phyloP scores from a whole-genome alignment of 2,888 invertebrate species.

The Cephus pulcher region DNA sequence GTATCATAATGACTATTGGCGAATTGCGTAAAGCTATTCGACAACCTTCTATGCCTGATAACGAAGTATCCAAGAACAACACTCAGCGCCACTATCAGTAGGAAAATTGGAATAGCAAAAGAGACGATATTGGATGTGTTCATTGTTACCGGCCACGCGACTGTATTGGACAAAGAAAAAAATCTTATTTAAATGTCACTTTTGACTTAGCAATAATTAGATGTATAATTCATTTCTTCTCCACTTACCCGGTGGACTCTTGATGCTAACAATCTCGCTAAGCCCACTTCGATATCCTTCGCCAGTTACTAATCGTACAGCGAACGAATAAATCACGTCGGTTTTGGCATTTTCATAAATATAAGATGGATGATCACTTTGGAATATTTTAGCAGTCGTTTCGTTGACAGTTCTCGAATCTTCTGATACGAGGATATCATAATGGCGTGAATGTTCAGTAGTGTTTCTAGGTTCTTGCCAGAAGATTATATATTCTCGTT shows the following conservation, averaged over 20 bases:
- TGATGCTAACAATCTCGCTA: conserved; percentile 71
- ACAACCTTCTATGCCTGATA: conserved; percentile 78
- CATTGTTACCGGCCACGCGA: conserved; percentile 48
- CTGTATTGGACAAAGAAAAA: background rate
- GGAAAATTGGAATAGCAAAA: conserved; percentile 70
- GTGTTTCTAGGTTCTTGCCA: conserved; percentile 71
- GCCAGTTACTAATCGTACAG: conserved; percentile 72
- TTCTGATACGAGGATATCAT: conserved; percentile 76
- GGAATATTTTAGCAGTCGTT: conserved; percentile 64
- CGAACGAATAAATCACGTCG: conserved; percentile 72
- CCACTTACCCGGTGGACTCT: conserved; percentile 57
- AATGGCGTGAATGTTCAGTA: conserved; percentile 67
- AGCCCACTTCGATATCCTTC: conserved; percentile 74
- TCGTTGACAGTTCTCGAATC: conserved; percentile 68
- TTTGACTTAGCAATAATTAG: background rate
- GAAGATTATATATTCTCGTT: conserved; percentile 71
- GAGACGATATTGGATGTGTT: conserved; percentile 63
- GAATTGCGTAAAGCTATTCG: conserved; percentile 83
- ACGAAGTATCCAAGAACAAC: conserved; percentile 74
- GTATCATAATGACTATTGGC: conserved; percentile 89
- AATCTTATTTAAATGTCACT: background rate
- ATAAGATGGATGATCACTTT: conserved; percentile 70
- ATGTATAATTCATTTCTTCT: background rate
- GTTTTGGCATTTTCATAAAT: conserved; percentile 68
- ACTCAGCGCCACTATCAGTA: conserved; percentile 70